Percentiles rank a stretch among this genome's conserved stretches.
Conservation (phyloP, 2,888 invertebrate species). For the Platerodrilus igneus region DNA sequence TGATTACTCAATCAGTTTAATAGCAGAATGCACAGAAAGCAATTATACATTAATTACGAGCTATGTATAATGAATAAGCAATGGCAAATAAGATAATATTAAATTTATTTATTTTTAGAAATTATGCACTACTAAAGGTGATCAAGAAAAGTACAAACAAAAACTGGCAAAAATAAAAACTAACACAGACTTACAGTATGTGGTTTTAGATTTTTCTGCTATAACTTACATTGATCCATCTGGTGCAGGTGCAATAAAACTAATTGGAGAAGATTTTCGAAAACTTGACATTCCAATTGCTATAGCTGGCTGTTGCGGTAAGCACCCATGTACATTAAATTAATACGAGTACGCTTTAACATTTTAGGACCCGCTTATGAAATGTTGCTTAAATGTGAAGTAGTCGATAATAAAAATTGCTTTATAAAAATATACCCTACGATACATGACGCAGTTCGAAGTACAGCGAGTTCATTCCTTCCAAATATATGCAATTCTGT, state of each 20-base stretch:
- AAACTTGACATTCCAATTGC: slow-evolving; percentile 53
- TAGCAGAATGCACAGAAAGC: no score
- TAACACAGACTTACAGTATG: slow-evolving; percentile 35
- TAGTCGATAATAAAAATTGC: slow-evolving; percentile 52
- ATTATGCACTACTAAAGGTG: no score
- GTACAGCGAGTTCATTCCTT: no score
- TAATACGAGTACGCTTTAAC: not conserved
- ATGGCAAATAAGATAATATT: no score
- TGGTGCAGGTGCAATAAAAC: slow-evolving; percentile 55
- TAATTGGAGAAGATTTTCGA: slow-evolving; percentile 52
- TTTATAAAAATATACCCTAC: slow-evolving; percentile 56
- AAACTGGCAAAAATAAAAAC: slow-evolving; percentile 38
- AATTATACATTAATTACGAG: no score
- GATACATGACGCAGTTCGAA: slow-evolving; percentile 59
- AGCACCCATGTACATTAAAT: slow-evolving; percentile 10
- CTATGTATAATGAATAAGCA: no score
- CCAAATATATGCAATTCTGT: no score
- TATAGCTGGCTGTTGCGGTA: slow-evolving; percentile 54
- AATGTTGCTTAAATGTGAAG: slow-evolving; percentile 57
- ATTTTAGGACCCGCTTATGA: slow-evolving; percentile 60
- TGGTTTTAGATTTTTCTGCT: slow-evolving; percentile 60
- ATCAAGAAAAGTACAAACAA: no score
- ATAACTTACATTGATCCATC: slow-evolving; percentile 62
- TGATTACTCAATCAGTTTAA: no score
- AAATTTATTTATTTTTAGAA: no score